Percentiles rank a stretch among this genome's conserved stretches.
Evolutionary conservation across 2,888 invertebrate genomes (phyloP).

Genomic region (Nemotelus nigrinus): DNA sequence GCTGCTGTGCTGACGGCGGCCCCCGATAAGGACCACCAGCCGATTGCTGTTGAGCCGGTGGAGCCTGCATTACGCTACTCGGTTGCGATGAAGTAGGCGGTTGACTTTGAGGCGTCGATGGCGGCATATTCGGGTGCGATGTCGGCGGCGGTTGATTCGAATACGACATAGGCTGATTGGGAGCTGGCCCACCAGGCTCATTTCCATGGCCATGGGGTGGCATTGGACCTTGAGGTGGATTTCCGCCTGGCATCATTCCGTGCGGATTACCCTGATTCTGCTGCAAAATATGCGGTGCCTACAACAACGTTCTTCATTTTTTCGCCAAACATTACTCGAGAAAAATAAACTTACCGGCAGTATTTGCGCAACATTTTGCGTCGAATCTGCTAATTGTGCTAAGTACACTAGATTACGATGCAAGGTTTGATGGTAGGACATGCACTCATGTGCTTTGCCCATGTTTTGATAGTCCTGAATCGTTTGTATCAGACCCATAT

Average conservation of each 20-base stretch:
- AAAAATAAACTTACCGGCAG: slow-evolving; percentile 76
- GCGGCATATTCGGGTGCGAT: slow-evolving; percentile 47
- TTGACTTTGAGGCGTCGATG: slow-evolving; percentile 42
- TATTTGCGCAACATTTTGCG: slow-evolving; percentile 89
- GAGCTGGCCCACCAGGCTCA: slow-evolving; percentile 59
- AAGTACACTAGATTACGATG: slow-evolving; percentile 96
- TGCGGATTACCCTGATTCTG: slow-evolving; percentile 62
- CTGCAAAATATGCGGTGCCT: slow-evolving; percentile 71
- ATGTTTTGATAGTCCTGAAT: slow-evolving; percentile 97
- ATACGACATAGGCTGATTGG: slow-evolving; percentile 54
- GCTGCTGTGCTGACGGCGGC: slow-evolving; percentile 59
- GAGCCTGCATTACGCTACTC: slow-evolving; percentile 36
- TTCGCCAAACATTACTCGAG: background rate
- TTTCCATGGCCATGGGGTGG: slow-evolving; percentile 63
- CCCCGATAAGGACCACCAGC: slow-evolving; percentile 47
- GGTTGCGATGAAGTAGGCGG: slow-evolving; percentile 46
- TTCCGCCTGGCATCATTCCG: slow-evolving; percentile 59
- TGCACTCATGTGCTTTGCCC: slow-evolving; percentile 92
- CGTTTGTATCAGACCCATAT: slow-evolving; percentile 94
- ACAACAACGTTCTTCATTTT: slow-evolving; percentile 46
- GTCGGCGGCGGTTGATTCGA: slow-evolving; percentile 54
- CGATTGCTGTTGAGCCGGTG: slow-evolving; percentile 38
- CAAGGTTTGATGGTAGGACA: slow-evolving; percentile 92
- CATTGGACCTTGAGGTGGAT: slow-evolving; percentile 59
- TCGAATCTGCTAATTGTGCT: slow-evolving; percentile 95